phyloP scores from a whole-genome alignment of 2,113 vertebrate species.

The Nematolebias whitei region DNA sequence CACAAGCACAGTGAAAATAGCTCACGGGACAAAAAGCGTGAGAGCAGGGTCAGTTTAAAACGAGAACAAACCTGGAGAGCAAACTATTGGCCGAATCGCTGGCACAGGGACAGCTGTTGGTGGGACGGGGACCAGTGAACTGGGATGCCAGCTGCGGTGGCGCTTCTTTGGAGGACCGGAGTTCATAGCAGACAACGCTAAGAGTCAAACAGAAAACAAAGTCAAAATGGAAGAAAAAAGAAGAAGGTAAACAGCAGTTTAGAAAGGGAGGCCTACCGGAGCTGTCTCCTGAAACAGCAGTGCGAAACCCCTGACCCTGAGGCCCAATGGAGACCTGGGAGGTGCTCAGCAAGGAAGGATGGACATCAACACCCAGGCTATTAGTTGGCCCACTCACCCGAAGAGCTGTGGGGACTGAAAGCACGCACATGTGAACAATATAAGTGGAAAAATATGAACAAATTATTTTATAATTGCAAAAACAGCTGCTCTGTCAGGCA shows the following conservation, averaged over 20 bases:
- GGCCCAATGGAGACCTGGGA: constrained; percentile 78
- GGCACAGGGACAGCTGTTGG: constrained; percentile 85
- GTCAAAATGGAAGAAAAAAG: not conserved
- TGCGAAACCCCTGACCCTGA: constrained; percentile 81
- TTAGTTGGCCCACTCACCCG: constrained; percentile 83
- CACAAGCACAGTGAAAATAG: constrained; percentile 11
- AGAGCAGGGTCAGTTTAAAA: constrained; percentile 10
- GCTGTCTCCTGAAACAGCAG: constrained; percentile 85
- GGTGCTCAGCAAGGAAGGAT: constrained; percentile 80
- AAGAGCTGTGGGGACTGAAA: constrained; percentile 82
- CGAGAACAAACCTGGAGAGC: constrained; percentile 74
- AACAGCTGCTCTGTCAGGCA: too few relatives aligned
- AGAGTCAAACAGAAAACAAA: not conserved
- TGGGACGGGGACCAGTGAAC: constrained; percentile 82
- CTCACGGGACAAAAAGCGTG: not conserved
- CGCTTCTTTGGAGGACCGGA: constrained; percentile 97
- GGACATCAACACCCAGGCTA: constrained; percentile 80
- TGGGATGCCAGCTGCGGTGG: constrained; percentile 93
- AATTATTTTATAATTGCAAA: not conserved
- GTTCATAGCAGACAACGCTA: constrained; percentile 83
- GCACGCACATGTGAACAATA: constrained; percentile 12
- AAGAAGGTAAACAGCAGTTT: not conserved
- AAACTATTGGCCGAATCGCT: constrained; percentile 83
- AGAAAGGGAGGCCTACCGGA: constrained; percentile 57
- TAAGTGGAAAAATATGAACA: not conserved